Evolutionary conservation across 1,140 invertebrate genomes (phyloP).

Genomic region (Temnothorax curvispinosus): DNA sequence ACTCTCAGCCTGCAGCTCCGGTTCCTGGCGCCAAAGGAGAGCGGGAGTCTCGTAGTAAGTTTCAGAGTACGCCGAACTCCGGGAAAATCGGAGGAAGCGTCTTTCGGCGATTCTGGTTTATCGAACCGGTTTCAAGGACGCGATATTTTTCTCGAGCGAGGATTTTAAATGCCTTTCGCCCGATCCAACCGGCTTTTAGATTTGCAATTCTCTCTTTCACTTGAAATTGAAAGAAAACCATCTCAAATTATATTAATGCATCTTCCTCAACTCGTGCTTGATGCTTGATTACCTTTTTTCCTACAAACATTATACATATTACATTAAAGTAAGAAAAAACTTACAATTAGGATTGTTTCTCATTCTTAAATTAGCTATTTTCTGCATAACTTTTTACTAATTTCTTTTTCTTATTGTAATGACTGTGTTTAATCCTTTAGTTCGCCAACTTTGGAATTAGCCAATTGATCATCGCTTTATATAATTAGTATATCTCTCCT

Average conservation of each 20-base stretch:
- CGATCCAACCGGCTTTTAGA: background rate
- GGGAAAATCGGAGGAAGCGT: background rate
- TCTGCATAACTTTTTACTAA: background rate
- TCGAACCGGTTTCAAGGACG: conserved; percentile 19
- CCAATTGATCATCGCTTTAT: background rate
- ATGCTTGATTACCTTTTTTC: background rate
- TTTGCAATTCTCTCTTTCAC: background rate
- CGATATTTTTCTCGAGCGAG: background rate
- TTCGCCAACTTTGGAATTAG: background rate
- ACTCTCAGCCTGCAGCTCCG: background rate
- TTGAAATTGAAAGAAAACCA: background rate
- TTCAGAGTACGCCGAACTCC: background rate
- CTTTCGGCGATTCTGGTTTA: background rate
- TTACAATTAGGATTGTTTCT: background rate
- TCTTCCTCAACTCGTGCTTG: background rate
- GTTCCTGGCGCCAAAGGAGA: background rate
- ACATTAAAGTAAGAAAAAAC: background rate
- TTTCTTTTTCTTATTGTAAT: background rate
- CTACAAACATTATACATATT: background rate
- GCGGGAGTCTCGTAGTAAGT: conserved; percentile 5
- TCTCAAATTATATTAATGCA: background rate
- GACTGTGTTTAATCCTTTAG: background rate
- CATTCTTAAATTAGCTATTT: background rate
- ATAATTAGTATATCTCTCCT: background rate
- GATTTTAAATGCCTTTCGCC: conserved; percentile 15